Percentiles rank a stretch among this genome's conserved stretches.
Conservation (phyloP, 1,140 invertebrate species). For the Gyrodactylus bullatarudis region DNA sequence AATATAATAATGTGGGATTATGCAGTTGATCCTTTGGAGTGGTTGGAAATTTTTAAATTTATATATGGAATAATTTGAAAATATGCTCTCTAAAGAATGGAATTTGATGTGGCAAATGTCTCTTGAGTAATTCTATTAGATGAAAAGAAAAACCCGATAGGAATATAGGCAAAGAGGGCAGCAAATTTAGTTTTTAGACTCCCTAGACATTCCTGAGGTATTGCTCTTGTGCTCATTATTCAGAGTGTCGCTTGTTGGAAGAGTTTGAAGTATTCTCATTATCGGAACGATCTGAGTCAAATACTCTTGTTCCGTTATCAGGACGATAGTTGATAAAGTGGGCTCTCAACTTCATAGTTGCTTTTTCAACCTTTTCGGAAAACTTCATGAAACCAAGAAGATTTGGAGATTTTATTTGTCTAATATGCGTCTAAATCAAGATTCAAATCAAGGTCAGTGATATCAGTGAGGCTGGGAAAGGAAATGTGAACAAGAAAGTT, state of each 20-base stretch:
- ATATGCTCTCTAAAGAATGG: too few relatives aligned
- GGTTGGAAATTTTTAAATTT: too few relatives aligned
- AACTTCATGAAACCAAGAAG: conserved; percentile 46
- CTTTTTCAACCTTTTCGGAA: conserved; percentile 41
- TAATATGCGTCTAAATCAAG: conserved; percentile 39
- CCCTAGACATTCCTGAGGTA: background rate
- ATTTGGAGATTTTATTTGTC: conserved; percentile 39
- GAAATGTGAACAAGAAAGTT: conserved; percentile 38
- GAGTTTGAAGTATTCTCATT: background rate
- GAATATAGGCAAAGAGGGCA: too few relatives aligned
- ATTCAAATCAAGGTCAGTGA: conserved; percentile 79
- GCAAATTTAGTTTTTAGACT: background rate
- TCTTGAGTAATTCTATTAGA: too few relatives aligned
- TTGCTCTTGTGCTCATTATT: background rate
- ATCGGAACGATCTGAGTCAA: conserved; percentile 19
- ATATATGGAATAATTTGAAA: too few relatives aligned
- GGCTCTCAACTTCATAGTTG: conserved; percentile 47
- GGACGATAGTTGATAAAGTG: conserved; percentile 70
- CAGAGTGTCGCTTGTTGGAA: background rate
- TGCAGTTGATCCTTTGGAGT: too few relatives aligned
- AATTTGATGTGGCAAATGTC: too few relatives aligned
- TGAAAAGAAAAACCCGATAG: too few relatives aligned
- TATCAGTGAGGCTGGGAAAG: conserved; percentile 55
- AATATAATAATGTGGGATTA: too few relatives aligned
- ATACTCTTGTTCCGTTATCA: conserved; percentile 69